These are phyloP conservation scores for Lindbergichthys nudifrons DNA, from an alignment of 2,797 vertebrate genomes.

Conservation along the genomic window DNA sequence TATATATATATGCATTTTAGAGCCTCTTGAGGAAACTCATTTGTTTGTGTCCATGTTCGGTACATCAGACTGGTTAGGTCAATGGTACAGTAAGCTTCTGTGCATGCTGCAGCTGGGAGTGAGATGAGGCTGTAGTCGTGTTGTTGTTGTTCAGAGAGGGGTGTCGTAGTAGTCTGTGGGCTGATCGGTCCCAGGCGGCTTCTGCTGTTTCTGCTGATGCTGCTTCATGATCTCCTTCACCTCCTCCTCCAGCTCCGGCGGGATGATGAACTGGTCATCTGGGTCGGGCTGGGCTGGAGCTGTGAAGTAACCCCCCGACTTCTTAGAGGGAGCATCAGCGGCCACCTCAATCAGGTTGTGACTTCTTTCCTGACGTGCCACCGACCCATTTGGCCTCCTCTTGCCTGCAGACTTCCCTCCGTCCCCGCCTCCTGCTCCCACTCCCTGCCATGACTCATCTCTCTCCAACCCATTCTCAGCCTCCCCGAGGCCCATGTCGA, in stretches of 20 bases:
- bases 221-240: conserved; percentile 99
- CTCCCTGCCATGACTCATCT: conserved; percentile 73
- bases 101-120: conserved; percentile 40
- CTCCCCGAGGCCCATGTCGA: conserved; percentile 68
- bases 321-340: conserved; percentile 90
- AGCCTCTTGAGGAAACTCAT: conserved; percentile 42
- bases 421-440: conserved; percentile 70
- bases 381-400: conserved; percentile 91
- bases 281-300: conserved; percentile 96
- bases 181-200: conserved; percentile 78
- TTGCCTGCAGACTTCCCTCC: conserved; percentile 77
- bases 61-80: conserved; percentile 9
- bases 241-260: conserved; percentile 97
- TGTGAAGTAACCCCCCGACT: conserved; percentile 94
- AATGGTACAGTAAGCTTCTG: conserved; percentile 18
- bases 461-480: conserved; percentile 61
- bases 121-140: conserved; percentile 39
- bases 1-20: no score
- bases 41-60: conserved; percentile 32
- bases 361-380: conserved; percentile 93
- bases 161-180: conserved; percentile 92
- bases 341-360: conserved; percentile 98
- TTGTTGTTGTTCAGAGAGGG: conserved; percentile 87
- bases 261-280: conserved; percentile 97
- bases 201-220: conserved; percentile 93